phyloP scores from a whole-genome alignment of 2,888 invertebrate species.

The Embidobia sp. region DNA sequence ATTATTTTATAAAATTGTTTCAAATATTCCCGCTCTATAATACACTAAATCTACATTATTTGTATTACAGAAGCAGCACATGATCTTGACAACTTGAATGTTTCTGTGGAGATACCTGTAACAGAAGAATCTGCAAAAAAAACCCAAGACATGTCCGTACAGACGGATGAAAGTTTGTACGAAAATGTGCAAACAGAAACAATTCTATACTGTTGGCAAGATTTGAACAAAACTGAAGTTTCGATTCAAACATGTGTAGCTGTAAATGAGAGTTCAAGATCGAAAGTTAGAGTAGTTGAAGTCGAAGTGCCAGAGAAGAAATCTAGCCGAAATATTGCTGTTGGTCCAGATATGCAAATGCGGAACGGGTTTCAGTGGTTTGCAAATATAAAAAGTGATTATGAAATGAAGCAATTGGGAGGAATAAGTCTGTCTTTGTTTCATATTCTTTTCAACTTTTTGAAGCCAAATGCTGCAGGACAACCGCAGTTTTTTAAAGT shows the following conservation, averaged over 20 bases:
- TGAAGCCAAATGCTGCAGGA: constrained; percentile 18
- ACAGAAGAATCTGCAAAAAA: background rate
- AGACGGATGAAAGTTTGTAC: background rate
- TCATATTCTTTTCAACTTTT: constrained; percentile 30
- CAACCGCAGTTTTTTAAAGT: constrained; percentile 34
- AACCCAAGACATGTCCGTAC: constrained; percentile 14
- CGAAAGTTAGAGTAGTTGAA: constrained; percentile 8
- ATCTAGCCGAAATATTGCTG: background rate
- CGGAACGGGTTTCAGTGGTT: constrained; percentile 50
- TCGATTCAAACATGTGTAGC: constrained; percentile 21
- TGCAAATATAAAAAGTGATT: constrained; percentile 36
- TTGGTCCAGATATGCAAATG: constrained; percentile 20
- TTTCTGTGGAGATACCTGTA: no score
- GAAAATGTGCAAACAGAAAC: background rate
- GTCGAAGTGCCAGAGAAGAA: constrained; percentile 1
- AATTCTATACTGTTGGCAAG: constrained; percentile 13
- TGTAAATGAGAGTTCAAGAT: background rate
- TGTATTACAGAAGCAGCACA: no score
- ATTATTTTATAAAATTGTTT: no score
- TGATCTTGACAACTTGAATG: no score
- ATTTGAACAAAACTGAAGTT: constrained; percentile 12
- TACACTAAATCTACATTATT: no score
- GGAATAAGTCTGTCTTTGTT: constrained; percentile 33
- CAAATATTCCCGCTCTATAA: no score
- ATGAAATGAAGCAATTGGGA: constrained; percentile 27